A percentile compares a stretch with the other conserved stretches of the same genome.
These are phyloP conservation scores for Xestobium rufovillosum DNA, from an alignment of 2,888 invertebrate genomes.

Conservation along the genomic window DNA sequence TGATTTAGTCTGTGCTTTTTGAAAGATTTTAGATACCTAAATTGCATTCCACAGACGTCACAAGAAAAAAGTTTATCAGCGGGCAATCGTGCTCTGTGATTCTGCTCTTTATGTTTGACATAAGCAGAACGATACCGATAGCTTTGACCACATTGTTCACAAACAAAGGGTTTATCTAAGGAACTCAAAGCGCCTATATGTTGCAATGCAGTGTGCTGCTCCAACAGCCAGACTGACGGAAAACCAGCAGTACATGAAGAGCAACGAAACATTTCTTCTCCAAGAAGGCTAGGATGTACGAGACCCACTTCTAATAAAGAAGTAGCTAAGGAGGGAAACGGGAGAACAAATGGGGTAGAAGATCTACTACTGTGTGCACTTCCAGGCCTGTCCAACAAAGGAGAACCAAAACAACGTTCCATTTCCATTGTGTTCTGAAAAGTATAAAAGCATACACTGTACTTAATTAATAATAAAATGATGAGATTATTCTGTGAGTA, in stretches of 20 bases:
- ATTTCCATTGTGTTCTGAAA: conserved; percentile 40
- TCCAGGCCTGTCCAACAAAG: conserved; percentile 39
- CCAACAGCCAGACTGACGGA: conserved; percentile 79
- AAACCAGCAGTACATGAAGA: conserved; percentile 80
- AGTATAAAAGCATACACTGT: no score
- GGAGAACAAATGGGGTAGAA: conserved; percentile 52
- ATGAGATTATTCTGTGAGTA: no score
- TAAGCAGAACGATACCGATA: conserved; percentile 80
- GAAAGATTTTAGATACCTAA: conserved; percentile 76
- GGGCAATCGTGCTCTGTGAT: conserved; percentile 77
- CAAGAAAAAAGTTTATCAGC: conserved; percentile 87
- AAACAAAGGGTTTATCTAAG: conserved; percentile 84
- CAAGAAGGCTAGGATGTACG: conserved; percentile 44
- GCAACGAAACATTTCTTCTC: conserved; percentile 48
- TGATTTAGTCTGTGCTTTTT: conserved; percentile 85
- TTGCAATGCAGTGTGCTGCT: conserved; percentile 78
- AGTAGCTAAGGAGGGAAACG: conserved; percentile 48
- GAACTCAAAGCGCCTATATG: conserved; percentile 53
- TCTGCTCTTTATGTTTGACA: conserved; percentile 79
- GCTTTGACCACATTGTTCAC: conserved; percentile 86
- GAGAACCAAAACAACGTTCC: conserved; percentile 43
- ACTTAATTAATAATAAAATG: no score
- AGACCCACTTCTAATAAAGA: conserved; percentile 49
- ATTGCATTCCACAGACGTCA: conserved; percentile 89
- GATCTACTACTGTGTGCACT: conserved; percentile 44